A percentile compares a stretch with the other conserved stretches of the same genome.
phyloP scores from a whole-genome alignment of 2,797 vertebrate species.

The Carduelis carduelis region DNA sequence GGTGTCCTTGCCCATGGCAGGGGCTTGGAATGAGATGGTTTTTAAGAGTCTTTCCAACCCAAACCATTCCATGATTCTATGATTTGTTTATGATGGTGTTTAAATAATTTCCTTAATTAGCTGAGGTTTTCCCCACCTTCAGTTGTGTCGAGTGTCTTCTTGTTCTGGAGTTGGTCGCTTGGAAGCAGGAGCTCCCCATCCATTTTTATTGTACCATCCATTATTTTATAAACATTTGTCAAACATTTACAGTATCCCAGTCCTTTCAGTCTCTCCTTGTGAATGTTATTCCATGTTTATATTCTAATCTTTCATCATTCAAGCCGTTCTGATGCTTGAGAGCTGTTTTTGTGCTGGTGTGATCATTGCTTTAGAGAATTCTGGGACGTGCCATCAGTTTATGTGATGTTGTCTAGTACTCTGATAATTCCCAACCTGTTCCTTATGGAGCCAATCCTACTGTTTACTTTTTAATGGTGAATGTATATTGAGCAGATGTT shows the following conservation, averaged over 20 bases:
- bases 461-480: constrained; percentile 46
- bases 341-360: neutral
- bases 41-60: neutral
- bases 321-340: neutral
- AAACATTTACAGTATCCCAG: neutral
- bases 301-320: neutral
- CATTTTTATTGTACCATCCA: neutral
- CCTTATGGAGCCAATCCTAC: constrained; percentile 38
- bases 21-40: fast-evolving
- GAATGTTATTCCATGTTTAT: neutral
- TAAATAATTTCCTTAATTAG: neutral
- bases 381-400: neutral
- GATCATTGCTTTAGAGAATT: constrained; percentile 13
- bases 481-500: constrained; percentile 63
- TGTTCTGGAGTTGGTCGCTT: neutral
- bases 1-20: neutral
- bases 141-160: neutral
- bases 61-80: neutral
- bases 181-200: neutral
- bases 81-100: fast-evolving
- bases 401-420: neutral
- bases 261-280: neutral
- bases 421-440: constrained; percentile 57
- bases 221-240: neutral
- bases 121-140: neutral